Percentiles rank a stretch among this genome's conserved stretches.
Evolutionary conservation across 2,113 vertebrate genomes (phyloP).

Genomic region (Chionomys nivalis): DNA sequence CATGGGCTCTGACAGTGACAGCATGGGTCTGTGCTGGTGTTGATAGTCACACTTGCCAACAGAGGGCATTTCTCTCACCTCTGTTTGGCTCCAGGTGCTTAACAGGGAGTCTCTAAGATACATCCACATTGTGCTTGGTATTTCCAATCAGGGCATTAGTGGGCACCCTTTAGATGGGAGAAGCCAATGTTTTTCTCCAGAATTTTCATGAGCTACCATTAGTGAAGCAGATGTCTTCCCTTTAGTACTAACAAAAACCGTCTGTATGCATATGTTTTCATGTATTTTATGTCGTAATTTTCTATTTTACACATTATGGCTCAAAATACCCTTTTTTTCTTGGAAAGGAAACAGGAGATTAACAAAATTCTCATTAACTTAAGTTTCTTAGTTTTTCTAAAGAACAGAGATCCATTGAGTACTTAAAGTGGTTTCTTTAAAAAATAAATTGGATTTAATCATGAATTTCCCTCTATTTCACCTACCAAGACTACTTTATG

Average conservation of each 20-base stretch:
- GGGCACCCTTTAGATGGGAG: not conserved
- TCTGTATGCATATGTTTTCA: not conserved
- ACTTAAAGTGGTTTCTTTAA: constrained; percentile 20
- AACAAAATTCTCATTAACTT: constrained; percentile 46
- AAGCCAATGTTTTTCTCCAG: not conserved
- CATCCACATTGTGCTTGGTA: no score
- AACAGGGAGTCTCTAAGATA: not conserved
- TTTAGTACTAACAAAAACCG: not conserved
- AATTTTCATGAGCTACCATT: not conserved
- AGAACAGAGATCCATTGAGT: not conserved
- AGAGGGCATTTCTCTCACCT: not conserved
- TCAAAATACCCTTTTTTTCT: constrained; percentile 18
- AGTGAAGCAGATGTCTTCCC: not conserved
- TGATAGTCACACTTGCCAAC: not conserved
- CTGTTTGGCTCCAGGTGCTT: not conserved
- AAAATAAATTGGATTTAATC: constrained; percentile 12
- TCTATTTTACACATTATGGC: not conserved
- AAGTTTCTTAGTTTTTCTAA: constrained; percentile 7
- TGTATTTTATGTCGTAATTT: not conserved
- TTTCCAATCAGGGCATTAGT: not conserved
- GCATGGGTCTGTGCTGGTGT: no score
- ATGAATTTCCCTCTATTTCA: not conserved
- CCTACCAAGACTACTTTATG: constrained; percentile 18
- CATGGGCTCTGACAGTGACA: no score
- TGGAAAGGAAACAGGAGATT: not conserved